Evolutionary conservation across 1,140 invertebrate species (phyloP), one percentile per base, ranked within the genome.

Genomic region (Magallana ariakensis): DNA sequence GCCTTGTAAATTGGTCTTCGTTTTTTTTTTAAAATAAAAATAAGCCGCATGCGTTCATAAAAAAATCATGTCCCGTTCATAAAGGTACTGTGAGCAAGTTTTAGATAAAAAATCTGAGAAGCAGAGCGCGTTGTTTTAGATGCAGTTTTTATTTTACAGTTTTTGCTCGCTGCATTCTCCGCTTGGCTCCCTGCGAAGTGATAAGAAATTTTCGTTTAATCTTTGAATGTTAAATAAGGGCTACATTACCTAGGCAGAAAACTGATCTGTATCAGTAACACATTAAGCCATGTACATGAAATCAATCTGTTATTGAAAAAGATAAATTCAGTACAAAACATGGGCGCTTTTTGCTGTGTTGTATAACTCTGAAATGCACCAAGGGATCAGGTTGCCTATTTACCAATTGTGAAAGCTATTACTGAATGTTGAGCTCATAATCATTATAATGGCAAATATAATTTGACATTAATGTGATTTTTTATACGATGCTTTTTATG

Each of bases 381-480:
- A 10, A 33, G 22, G 33, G 22, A 75, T 75, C 66, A 75, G 10
- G 66, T 75, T 75, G 66, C 66, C 15, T 8, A 26, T 75, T 75
- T 75, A 33, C 22, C 22, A 13, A 75, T 19, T 75, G 66, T 75
- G 15, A 75, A 75, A 75, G 66, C 66, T 26, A 75, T 75, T 75
- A 26, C 19, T 75, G 66, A 75, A 26, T 26, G 66, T 75, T 75
- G 66, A 75, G 66, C 66, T 26, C 66, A 75, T 75, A 75, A 75
- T 75, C 66, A 75, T 75, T 75, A 75, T 46, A 75, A 46, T 26
- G 13, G 66, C 66, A 33, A 26, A 75, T 75, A 75, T 26, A 75
- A 75, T 75, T 75, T 75, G 66, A 75, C 66, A 75, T 75, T 75
- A 75, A 75, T 75, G 66, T 75, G 66, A 75, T 75, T 75, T 75